Base-by-base conservation (phyloP, 1,140 invertebrate genomes). In the Drosophila athabasca region DNA sequence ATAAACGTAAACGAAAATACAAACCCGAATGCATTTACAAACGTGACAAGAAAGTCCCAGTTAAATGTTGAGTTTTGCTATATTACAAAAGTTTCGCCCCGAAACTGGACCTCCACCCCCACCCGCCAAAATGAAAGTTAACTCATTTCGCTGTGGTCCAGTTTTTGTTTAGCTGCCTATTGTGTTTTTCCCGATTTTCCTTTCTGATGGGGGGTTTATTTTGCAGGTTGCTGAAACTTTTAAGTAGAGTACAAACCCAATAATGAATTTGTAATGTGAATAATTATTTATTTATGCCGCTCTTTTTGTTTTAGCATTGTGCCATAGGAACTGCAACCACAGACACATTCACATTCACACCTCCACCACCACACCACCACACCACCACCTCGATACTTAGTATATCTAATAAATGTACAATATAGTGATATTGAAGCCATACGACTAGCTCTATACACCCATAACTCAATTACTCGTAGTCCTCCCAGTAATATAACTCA, bases 1-100 rank as follows among this genome's bases (percentile, higher is more conserved):
- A 39, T 39, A 39, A 39, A 13, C 35, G 35, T 39, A 39, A 39
- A 13, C 11, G 35, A 39, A 39, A 39, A 39, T 39, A 39, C 35
- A 5, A 11, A 39, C 31, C 11, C 31, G 31, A 35, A 9, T 11
- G 31, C 31, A 35, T 70, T 77, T 67, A 35, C 69, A 71, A 76
- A 77, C 76, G 76, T 79, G 79, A 83, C 79, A 88, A 88, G 75
- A 89, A 89, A 88, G 79, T 83, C 79, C 69, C 62, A 73, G 84
- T 59, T 76, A 57, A 88, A 88, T 74, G 87, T 89, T 84, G 54
- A 17, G 54, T 26, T 62, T 29, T 66, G 71, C 75, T 64, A 88
- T 77, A 89, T 88, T 88, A 76, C 80, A 66, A 88, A 88, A 88
- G 57, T 88, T 88, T 88, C 59, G 62, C 66, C 51, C 31, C 26